Evolutionary conservation across 2,888 invertebrate species (phyloP), one percentile per base, ranked within the genome.

Genomic region (Nomada goodeniana): DNA sequence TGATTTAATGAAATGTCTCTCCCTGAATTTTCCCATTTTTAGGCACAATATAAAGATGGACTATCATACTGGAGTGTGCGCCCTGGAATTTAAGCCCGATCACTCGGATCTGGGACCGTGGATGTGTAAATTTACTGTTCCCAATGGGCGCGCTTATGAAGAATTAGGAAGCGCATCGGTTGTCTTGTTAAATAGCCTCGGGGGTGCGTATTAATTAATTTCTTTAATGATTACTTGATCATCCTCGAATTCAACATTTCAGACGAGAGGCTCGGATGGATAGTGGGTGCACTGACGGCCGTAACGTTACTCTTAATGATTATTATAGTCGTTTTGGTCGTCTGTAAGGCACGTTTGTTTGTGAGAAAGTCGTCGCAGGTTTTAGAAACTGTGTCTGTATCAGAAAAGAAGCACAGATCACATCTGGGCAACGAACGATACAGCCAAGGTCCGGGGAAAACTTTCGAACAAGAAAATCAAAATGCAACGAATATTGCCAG

Each of bases 251-350:
- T 72, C 53, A 36, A 69, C 7, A 88, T 83, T 83, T 3, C 71
- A 93, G 94, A 93, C 83, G 90, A 92, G 47, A 92, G 85, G 71
- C 79, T 94, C 7, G 92, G 92, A 68, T 93, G 93, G 93, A 90
- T 93, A 18, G 93, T 93, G 15, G 93, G 93, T n/a, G 91, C 92
- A 2, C 75, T 92, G 52, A 93, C 93, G 3, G 90, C 92, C 2
- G 60, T 92, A 36, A 90, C 92, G 42, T 81, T 93, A 18, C 90
- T 93, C 26, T 85, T 93, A 18, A 87, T 93, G 85, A 93, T 93
- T 53, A 86, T 91, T 7, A 88, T 92, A 2, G 93, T 93, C 0
- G 93, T 92, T 2, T 52, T 93, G 53, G 92, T 93, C 2, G 92
- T 94, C 0, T 93, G 90, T 76, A 92, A 90, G 70, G 89, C 90